A percentile compares a stretch with the other conserved stretches of the same genome.
Conservation (phyloP, 2,888 invertebrate genomes). For the Acronicta aceris region DNA sequence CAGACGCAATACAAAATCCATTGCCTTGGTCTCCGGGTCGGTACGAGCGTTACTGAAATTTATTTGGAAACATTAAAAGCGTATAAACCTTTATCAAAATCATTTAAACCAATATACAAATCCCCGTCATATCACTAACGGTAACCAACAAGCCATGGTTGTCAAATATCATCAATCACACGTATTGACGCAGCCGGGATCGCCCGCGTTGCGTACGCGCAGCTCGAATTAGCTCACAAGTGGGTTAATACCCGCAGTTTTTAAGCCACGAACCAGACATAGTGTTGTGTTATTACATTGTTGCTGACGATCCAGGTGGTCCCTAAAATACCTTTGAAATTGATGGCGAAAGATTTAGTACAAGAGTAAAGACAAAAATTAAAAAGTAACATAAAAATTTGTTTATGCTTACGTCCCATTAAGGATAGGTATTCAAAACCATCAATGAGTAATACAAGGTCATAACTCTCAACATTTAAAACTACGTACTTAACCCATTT, state of each 20-base stretch:
- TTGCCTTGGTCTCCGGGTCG: too few species aligned
- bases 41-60: too few species aligned
- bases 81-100: neutral
- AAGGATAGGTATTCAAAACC: too few species aligned
- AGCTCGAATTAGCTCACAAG: conserved; percentile 72
- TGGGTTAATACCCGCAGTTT: conserved; percentile 75
- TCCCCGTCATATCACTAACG: conserved; percentile 14
- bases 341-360: conserved; percentile 5
- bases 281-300: conserved; percentile 62
- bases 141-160: conserved; percentile 33
- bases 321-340: conserved; percentile 16
- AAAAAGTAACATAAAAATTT: too few species aligned
- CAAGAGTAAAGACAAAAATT: conserved; percentile 5
- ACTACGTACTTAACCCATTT: too few species aligned
- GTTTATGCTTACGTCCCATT: too few species aligned
- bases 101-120: neutral
- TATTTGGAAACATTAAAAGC: too few species aligned
- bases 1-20: too few species aligned
- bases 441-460: too few species aligned
- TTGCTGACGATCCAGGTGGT: conserved; percentile 34
- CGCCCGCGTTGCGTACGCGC: conserved; percentile 55
- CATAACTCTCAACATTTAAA: too few species aligned
- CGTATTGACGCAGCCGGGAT: conserved; percentile 44
- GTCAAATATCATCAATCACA: conserved; percentile 57
- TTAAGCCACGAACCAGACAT: conserved; percentile 56